Conservation (phyloP, 64 coral and sea anemone genomes). For the Montipora sp. region DNA sequence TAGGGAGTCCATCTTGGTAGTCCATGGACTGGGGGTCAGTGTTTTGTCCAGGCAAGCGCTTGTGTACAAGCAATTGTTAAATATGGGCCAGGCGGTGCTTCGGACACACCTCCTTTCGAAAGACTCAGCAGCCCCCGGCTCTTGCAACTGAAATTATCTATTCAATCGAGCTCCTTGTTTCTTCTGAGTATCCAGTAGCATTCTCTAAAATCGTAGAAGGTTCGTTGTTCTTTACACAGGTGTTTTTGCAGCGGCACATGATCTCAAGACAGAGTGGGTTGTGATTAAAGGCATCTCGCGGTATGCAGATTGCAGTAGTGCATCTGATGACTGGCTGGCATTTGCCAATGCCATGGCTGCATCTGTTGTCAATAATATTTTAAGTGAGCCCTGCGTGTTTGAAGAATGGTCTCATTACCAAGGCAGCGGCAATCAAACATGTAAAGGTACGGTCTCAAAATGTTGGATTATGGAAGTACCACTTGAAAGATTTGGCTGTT, state of each 20-base stretch:
- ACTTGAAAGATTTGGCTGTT: too few species aligned
- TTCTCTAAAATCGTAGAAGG: not conserved
- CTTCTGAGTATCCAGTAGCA: not conserved
- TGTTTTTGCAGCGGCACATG: constrained; percentile 2
- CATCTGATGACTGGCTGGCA: constrained; percentile 13
- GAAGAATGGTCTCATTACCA: constrained; percentile 17
- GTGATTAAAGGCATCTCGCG: constrained; percentile 41
- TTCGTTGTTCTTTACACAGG: not conserved
- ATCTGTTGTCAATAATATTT: constrained; percentile 36
- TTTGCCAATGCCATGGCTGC: constrained; percentile 46
- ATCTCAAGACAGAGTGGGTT: constrained; percentile 33
- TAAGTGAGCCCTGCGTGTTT: not conserved
- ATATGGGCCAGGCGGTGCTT: too few species aligned
- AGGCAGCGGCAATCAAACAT: not conserved
- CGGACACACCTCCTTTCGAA: too few species aligned
- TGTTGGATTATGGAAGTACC: too few species aligned
- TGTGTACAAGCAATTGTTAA: too few species aligned
- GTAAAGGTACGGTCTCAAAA: not conserved
- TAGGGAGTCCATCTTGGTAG: too few species aligned
- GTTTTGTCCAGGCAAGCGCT: too few species aligned
- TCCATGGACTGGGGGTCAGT: too few species aligned
- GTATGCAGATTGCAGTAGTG: constrained; percentile 2
- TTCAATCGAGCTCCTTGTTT: too few species aligned
- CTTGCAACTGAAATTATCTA: too few species aligned
- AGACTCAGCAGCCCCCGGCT: too few species aligned